Evolutionary conservation across 1,140 invertebrate species (phyloP).

Genomic region (Euwallacea fornicatus): DNA sequence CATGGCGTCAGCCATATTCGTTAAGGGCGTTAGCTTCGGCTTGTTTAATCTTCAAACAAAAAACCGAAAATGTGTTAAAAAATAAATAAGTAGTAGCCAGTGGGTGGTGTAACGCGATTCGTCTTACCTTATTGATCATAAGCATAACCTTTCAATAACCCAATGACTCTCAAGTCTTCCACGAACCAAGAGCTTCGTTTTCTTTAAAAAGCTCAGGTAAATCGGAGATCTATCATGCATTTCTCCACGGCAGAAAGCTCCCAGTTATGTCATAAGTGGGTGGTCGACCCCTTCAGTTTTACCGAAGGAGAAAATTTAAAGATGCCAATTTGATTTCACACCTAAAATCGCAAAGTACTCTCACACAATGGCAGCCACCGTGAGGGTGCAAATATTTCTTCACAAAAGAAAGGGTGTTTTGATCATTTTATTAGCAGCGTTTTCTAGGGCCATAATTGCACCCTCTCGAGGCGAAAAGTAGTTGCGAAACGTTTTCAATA

Average conservation of each 20-base stretch:
- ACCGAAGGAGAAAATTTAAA: neutral
- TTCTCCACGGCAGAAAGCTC: neutral
- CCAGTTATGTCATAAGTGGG: neutral
- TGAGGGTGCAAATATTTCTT: slow-evolving; percentile 25
- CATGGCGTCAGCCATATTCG: slow-evolving; percentile 15
- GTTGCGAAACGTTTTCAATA: neutral
- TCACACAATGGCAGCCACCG: neutral
- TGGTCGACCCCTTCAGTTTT: neutral
- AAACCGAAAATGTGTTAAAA: slow-evolving; percentile 25
- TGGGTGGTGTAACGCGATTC: slow-evolving; percentile 12
- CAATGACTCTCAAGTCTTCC: neutral
- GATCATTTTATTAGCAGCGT: slow-evolving; percentile 19
- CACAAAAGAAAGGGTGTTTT: slow-evolving; percentile 15
- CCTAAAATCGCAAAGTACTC: slow-evolving; percentile 24
- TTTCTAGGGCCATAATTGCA: neutral
- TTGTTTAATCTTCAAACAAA: slow-evolving; percentile 10
- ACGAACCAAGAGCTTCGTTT: neutral
- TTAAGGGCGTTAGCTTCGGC: slow-evolving; percentile 2
- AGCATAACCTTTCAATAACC: slow-evolving; percentile 15
- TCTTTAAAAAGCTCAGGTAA: slow-evolving; percentile 1
- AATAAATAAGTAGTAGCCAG: slow-evolving; percentile 2
- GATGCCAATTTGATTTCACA: slow-evolving; percentile 15
- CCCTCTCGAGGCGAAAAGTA: neutral
- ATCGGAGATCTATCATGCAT: neutral
- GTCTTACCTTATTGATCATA: slow-evolving; percentile 23